Evolutionary conservation across 2,113 vertebrate species (phyloP).

Genomic region (Globicephala melas): DNA sequence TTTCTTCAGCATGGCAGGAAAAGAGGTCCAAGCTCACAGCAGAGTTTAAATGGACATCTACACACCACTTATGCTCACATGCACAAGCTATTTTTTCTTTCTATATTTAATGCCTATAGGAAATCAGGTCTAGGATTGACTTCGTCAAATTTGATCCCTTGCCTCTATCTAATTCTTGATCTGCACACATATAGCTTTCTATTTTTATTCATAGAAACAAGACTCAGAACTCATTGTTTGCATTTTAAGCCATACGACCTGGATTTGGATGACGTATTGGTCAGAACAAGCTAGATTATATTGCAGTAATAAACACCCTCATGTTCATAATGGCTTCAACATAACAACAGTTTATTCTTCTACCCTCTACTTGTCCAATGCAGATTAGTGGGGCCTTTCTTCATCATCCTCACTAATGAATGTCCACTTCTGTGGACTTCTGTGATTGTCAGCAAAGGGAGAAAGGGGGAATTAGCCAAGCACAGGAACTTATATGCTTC

Average conservation of each 20-base stretch:
- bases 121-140: background rate
- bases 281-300: background rate
- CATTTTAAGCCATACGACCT: background rate
- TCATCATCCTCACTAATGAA: background rate
- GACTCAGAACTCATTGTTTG: background rate
- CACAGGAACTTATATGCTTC: background rate
- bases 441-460: background rate
- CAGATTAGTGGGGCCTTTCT: background rate
- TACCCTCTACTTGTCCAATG: background rate
- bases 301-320: background rate
- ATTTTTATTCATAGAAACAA: constrained; percentile 28
- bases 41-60: constrained; percentile 15
- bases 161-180: background rate
- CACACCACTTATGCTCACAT: background rate
- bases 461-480: background rate
- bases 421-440: background rate
- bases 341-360: background rate
- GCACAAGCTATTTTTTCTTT: background rate
- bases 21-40: background rate
- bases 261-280: background rate
- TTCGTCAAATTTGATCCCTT: background rate
- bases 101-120: background rate
- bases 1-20: constrained; percentile 3
- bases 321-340: background rate
- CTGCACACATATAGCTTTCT: background rate